Conservation (phyloP, 1,140 invertebrate genomes). For the Diploscapter pachys region DNA sequence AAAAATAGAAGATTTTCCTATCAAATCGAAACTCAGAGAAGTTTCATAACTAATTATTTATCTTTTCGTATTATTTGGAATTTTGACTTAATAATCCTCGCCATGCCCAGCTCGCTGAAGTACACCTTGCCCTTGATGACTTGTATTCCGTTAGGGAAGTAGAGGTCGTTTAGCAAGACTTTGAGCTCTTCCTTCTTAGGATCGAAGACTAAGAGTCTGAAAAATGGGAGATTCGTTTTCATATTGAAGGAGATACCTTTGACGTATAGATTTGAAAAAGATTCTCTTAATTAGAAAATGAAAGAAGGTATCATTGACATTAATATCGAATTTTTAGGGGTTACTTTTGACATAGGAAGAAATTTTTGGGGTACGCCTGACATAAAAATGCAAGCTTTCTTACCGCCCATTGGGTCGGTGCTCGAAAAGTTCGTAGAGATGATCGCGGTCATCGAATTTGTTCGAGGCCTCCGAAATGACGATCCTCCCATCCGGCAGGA, state of each 20-base stretch:
- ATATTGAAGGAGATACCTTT: no score
- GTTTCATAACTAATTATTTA: neutral
- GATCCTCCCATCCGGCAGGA: slow-evolving; percentile 29
- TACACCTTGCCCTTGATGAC: slow-evolving; percentile 21
- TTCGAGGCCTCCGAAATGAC: slow-evolving; percentile 27
- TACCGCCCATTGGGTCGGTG: slow-evolving; percentile 34
- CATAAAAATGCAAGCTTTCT: neutral
- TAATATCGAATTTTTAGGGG: no score
- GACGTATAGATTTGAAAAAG: no score
- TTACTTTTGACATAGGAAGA: no score
- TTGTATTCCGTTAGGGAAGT: slow-evolving; percentile 30
- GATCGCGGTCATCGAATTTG: slow-evolving; percentile 33
- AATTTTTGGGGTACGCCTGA: no score
- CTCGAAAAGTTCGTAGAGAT: slow-evolving; percentile 27
- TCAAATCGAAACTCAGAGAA: no score
- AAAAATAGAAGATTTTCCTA: slow-evolving; percentile 1
- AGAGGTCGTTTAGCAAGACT: slow-evolving; percentile 19
- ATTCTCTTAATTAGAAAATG: no score
- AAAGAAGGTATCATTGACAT: no score
- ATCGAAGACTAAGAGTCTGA: slow-evolving; percentile 28
- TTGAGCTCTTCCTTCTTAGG: slow-evolving; percentile 13
- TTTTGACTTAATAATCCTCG: slow-evolving; percentile 16
- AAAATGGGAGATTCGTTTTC: neutral
- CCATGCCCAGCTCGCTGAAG: slow-evolving; percentile 27
- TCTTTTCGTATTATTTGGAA: neutral